A percentile compares a stretch with the other conserved stretches of the same genome.
Evolutionary conservation across 2,888 invertebrate species (phyloP).

Genomic region (Nezara viridula): DNA sequence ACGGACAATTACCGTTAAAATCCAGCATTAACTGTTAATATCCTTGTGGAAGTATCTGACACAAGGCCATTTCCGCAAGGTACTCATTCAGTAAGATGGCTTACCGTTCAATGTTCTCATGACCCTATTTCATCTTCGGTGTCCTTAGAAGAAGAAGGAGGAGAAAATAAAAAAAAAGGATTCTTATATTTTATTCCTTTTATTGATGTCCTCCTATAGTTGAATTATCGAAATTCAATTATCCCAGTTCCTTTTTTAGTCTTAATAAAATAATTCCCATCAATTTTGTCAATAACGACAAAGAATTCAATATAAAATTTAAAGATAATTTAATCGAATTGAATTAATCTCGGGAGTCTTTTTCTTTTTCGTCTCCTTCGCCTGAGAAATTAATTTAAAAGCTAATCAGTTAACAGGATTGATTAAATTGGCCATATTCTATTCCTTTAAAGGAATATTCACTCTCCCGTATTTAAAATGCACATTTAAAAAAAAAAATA

Average conservation of each 20-base stretch:
- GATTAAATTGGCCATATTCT: constrained; percentile 43
- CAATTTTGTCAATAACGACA: constrained; percentile 31
- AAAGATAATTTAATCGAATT: constrained; percentile 32
- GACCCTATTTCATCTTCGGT: background rate
- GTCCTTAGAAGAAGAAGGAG: background rate
- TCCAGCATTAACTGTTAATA: background rate
- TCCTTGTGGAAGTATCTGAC: background rate
- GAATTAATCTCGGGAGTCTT: constrained; percentile 9
- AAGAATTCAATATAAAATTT: constrained; percentile 32
- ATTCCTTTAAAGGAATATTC: constrained; percentile 25
- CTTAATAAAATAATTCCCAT: constrained; percentile 39
- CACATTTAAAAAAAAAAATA: background rate
- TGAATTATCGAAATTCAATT: constrained; percentile 17
- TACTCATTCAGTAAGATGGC: background rate
- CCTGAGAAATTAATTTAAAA: constrained; percentile 24
- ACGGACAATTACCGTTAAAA: background rate
- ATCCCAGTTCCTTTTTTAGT: background rate
- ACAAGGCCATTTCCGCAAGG: background rate
- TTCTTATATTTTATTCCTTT: constrained; percentile 5
- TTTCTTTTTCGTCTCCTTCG: constrained; percentile 12
- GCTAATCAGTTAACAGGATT: constrained; percentile 49
- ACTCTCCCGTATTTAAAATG: background rate
- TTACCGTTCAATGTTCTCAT: background rate
- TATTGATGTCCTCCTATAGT: background rate
- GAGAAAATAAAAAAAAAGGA: background rate